Percentiles rank a stretch among this genome's conserved stretches.
Evolutionary conservation across 2,113 vertebrate genomes (phyloP).

Genomic region (Petaurus breviceps): DNA sequence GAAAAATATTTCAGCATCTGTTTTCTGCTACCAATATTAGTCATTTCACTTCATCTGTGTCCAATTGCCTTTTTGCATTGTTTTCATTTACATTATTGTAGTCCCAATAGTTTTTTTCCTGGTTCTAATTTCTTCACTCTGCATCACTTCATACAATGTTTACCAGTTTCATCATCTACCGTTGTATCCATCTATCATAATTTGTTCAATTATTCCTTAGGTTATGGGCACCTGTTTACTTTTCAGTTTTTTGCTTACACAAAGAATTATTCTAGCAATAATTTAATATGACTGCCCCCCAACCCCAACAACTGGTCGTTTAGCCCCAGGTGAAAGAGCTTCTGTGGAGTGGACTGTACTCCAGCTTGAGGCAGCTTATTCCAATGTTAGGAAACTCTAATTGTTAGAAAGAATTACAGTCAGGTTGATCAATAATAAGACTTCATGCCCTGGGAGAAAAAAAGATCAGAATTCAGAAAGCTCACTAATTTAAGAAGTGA

Average conservation of each 20-base stretch:
- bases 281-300: not conserved
- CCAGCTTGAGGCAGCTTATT: not conserved
- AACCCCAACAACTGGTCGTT: not conserved
- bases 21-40: not conserved
- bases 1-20: not conserved
- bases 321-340: not conserved
- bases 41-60: not conserved
- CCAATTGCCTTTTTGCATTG: not conserved
- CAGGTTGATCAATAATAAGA: constrained; percentile 2
- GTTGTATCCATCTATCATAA: not conserved
- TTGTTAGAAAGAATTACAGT: not conserved
- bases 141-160: not conserved
- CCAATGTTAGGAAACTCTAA: not conserved
- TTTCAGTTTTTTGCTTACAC: not conserved
- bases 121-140: not conserved
- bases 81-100: not conserved
- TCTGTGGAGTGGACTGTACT: not conserved
- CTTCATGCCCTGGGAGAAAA: not conserved
- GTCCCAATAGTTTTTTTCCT: not conserved
- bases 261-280: not conserved
- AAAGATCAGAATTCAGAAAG: constrained; percentile 40
- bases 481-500: constrained; percentile 15
- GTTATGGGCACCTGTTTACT: not conserved
- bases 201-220: not conserved
- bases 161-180: not conserved